Evolutionary conservation across 2,797 vertebrate genomes (phyloP).

Genomic region (Oceanodroma leucorhoa): DNA sequence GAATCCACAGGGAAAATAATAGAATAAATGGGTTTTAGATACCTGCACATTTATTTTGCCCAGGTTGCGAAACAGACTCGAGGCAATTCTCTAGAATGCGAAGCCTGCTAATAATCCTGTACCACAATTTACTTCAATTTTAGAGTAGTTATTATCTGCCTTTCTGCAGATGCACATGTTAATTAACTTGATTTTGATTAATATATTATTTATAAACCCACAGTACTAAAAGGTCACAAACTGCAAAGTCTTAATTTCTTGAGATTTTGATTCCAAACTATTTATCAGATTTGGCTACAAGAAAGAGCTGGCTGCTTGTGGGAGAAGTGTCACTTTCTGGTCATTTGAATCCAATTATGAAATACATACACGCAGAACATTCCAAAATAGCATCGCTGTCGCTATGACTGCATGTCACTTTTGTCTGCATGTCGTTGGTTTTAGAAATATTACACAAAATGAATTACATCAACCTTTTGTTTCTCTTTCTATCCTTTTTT

Average conservation of each 20-base stretch:
- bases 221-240: background rate
- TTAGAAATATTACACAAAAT: slow-evolving; percentile 7
- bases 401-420: background rate
- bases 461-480: slow-evolving; percentile 34
- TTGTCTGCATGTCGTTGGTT: background rate
- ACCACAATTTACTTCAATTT: background rate
- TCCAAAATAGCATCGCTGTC: slow-evolving; percentile 28
- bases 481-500: background rate
- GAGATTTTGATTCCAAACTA: background rate
- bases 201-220: slow-evolving; percentile 24
- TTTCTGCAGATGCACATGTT: background rate
- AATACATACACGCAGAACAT: background rate
- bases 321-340: slow-evolving; percentile 35
- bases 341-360: slow-evolving; percentile 51
- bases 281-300: background rate
- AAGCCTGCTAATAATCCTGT: background rate
- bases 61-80: background rate
- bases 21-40: background rate
- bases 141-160: background rate
- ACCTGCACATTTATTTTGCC: background rate
- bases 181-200: slow-evolving; percentile 31
- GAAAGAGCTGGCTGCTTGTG: background rate
- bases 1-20: background rate
- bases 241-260: background rate
- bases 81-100: background rate